A percentile compares a stretch with the other conserved stretches of the same genome.
These are phyloP conservation scores for Kryptolebias ocellatus DNA, from an alignment of 2,797 vertebrate species.

Conservation along the genomic window DNA sequence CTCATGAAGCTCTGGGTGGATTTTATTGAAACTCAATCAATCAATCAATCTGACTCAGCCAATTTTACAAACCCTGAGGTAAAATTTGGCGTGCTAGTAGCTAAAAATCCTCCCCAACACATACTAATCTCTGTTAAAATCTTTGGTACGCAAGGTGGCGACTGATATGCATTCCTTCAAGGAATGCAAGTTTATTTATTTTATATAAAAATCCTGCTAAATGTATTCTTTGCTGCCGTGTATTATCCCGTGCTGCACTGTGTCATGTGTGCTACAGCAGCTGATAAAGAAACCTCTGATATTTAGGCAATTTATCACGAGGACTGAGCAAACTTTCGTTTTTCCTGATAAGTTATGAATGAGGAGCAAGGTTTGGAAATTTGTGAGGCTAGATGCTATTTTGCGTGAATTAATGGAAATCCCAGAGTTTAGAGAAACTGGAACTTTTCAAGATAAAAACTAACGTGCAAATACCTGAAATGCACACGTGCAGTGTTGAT, in stretches of 20 bases:
- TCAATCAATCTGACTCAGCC: too few species aligned
- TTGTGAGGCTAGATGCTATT: neutral
- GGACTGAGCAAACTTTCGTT: neutral
- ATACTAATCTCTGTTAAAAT: too few species aligned
- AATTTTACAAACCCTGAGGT: too few species aligned
- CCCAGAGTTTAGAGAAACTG: neutral
- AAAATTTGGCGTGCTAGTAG: too few species aligned
- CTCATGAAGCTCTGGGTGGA: too few species aligned
- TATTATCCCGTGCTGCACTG: neutral
- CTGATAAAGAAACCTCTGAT: neutral
- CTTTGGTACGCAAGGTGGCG: too few species aligned
- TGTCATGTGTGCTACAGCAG: neutral
- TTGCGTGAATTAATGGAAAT: neutral
- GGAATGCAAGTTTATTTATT: neutral
- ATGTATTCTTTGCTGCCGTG: neutral
- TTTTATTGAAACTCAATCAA: too few species aligned
- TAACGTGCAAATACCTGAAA: neutral
- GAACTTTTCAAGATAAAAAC: neutral
- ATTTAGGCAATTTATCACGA: neutral
- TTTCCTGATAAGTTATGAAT: conserved; percentile 1
- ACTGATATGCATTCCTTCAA: too few species aligned
- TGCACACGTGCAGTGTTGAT: too few species aligned
- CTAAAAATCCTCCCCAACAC: too few species aligned
- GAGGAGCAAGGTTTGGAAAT: neutral
- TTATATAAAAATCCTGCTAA: too few species aligned